Base-by-base conservation (phyloP, 2,888 invertebrate species). In the Cheilosia pagana region DNA sequence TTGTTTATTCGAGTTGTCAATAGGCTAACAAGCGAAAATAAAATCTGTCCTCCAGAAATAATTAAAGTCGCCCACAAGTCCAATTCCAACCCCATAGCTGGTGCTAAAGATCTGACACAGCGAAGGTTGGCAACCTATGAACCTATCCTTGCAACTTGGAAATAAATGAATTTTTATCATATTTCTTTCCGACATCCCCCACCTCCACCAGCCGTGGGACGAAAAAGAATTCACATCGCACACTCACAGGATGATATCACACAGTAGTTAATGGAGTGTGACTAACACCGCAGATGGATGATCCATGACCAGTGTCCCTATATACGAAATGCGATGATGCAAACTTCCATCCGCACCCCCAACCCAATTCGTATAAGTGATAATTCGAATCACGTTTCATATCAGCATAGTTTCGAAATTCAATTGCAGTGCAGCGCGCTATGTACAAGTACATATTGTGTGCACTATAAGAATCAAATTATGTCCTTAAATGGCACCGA, bases 401-500 rank as follows among this genome's bases (percentile, higher is more conserved):
- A 57, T 39, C 68, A 52, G 45, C 55, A 68, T 74, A 72, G 67
- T 62, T 65, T 65, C 35, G 43, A 21, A 68, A 67, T 53, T 68
- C 67, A 62, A 68, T 74, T 45, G 74, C 57, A 62, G 55, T 3
- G 5, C 50, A 50, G 25, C 25, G n/a, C n/a, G n/a, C 12, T 4
- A n/a, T n/a, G n/a, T n/a, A n/a, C n/a, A n/a, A n/a, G n/a, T 21
- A 16, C 12, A 23, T 23, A 16, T 35, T 68, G 28, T 62, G 68
- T 43, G 77, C 68, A 62, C 83, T 78, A 62, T 52, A 55, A 63
- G 62, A 85, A 85, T 76, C 67, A 60, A 85, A 81, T 85, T 85
- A 85, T 48, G 57, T 81, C 75, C 75, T 65, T 70, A 75, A 85
- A 85, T 79, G 75, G 65, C 79, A 75, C 35, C 68, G 65, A 76